Evolutionary conservation across 2,888 invertebrate genomes (phyloP).

Genomic region (Caenorhabditis plicata): DNA sequence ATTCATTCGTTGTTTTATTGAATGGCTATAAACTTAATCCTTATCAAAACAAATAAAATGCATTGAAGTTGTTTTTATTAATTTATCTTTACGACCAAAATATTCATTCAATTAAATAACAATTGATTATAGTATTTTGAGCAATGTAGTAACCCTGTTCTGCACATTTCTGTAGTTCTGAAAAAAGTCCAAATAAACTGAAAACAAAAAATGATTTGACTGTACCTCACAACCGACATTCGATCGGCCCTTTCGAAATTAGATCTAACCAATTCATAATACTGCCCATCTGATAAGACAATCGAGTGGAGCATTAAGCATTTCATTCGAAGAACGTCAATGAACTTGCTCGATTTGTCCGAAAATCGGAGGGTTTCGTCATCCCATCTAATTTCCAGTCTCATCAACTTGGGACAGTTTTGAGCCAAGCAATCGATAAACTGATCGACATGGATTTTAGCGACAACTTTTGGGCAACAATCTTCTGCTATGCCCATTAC

Average conservation of each 20-base stretch:
- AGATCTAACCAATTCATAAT: slow-evolving; percentile 97
- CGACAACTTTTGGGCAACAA: slow-evolving; percentile 88
- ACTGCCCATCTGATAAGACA: slow-evolving; percentile 94
- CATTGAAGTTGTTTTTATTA: too few species aligned
- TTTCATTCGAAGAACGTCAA: slow-evolving; percentile 91
- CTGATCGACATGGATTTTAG: slow-evolving; percentile 81
- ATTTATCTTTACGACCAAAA: too few species aligned
- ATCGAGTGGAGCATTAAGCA: slow-evolving; percentile 89
- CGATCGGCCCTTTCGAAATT: slow-evolving; percentile 98
- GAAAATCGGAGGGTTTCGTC: slow-evolving; percentile 96
- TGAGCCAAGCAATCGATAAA: slow-evolving; percentile 95
- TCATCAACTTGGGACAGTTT: slow-evolving; percentile 82
- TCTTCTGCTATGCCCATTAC: slow-evolving; percentile 96
- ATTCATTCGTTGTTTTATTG: too few species aligned
- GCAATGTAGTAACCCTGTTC: slow-evolving; percentile 89
- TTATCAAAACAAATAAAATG: too few species aligned
- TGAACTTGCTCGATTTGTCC: slow-evolving; percentile 98
- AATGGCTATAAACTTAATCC: too few species aligned
- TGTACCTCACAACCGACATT: slow-evolving; percentile 80
- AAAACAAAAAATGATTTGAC: not conserved
- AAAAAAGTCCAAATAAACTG: slow-evolving; percentile 2
- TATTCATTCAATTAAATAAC: slow-evolving; percentile 81
- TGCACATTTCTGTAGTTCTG: slow-evolving; percentile 89
- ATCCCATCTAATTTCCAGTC: slow-evolving; percentile 95
- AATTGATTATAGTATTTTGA: slow-evolving; percentile 90